phyloP scores from a whole-genome alignment of 2,113 vertebrate species.

The Ictalurus punctatus region DNA sequence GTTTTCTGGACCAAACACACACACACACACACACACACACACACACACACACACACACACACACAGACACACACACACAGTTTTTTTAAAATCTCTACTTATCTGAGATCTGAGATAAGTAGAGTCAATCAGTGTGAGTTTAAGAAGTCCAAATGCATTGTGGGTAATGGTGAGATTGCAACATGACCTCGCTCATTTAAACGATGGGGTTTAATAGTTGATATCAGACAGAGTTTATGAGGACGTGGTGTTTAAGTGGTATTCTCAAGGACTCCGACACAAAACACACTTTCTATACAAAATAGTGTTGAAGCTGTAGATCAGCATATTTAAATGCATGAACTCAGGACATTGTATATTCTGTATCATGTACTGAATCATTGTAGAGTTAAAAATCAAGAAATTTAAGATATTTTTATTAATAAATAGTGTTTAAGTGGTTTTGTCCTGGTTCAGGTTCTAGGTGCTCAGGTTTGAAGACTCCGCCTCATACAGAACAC shows the following conservation, averaged over 20 bases:
- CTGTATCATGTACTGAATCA: not conserved
- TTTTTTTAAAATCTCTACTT: not conserved
- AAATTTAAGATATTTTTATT: not conserved
- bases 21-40: not conserved
- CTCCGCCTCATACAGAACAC: constrained; percentile 74
- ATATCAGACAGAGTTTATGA: not conserved
- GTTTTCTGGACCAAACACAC: not conserved
- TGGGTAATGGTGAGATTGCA: not conserved
- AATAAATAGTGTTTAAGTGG: not conserved
- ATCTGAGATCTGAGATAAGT: not conserved
- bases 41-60: not conserved
- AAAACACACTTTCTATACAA: not conserved
- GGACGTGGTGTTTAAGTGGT: not conserved
- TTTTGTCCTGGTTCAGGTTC: constrained; percentile 61
- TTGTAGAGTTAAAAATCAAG: not conserved
- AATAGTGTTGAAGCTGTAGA: not conserved
- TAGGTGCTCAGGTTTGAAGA: constrained; percentile 78
- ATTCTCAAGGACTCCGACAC: not conserved
- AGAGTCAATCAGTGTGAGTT: not conserved
- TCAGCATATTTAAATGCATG: not conserved
- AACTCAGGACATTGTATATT: not conserved
- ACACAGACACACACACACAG: not conserved
- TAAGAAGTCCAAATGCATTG: not conserved
- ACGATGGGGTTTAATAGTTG: not conserved
- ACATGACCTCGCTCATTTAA: not conserved